Base-by-base conservation (phyloP, 2,797 vertebrate species). In the Galago senegalensis region DNA sequence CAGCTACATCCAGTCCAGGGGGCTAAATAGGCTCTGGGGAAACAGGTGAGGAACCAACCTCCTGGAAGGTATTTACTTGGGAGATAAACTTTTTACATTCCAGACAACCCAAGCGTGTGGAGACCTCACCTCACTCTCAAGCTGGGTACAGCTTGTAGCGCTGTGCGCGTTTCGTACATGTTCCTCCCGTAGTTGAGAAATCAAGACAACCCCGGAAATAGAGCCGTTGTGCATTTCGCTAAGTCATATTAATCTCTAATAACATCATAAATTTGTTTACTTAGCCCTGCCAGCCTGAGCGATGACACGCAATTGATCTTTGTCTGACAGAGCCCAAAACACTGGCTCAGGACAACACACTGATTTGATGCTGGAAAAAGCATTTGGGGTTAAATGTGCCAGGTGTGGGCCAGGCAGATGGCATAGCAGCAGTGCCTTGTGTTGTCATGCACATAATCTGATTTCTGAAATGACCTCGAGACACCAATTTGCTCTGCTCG, bases 371-470 rank as follows among this genome's bases (percentile, higher is more conserved):
- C 37, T 0, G 0, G 23, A 58, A 79, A 84, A 91, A 89, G 82
- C 93, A 72, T 85, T 46, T 73, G 92, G 81, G 96, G 96, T 96
- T 96, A 97, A 93, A 88, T 17, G 21, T 43, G 70, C 96, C 97
- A 96, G 97, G 94, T 97, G 94, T 94, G 95, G 96, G 92, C 93
- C 88, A 23, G 96, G 93, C 98, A 97, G 97, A 97, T 97, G 97
- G 97, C 86, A n/a, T 31, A 95, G 95, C 96, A 79, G 94, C 16
- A 4, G 93, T 91, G 94, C 76, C 85, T 94, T 92, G 96, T 96
- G 96, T 96, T 97, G 94, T 97, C 97, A 97, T 93, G 93, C 97
- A 94, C 93, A 60, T 93, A 96, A 97, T 96, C 97, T 97, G 97
- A 93, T 98, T 97, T 93, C 93, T 95, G 96, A 94, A 98, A 93